These are phyloP conservation scores for Neosilurus mollespiculum DNA, from an alignment of 2,797 vertebrate genomes.

Conservation along the genomic window DNA sequence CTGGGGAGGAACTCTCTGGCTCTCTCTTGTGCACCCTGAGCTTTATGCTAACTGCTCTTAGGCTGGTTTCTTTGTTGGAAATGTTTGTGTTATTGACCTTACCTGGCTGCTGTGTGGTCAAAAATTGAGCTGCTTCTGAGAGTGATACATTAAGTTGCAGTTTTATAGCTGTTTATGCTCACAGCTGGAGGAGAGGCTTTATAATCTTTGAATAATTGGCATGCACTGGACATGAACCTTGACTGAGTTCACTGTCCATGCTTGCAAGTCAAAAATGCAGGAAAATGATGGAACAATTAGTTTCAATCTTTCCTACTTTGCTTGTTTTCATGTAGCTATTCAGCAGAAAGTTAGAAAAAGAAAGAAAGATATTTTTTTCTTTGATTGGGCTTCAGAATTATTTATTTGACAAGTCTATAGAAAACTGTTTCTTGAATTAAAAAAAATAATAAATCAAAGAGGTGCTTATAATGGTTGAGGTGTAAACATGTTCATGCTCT, in stretches of 20 bases:
- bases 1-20: background rate
- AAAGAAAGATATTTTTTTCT: conserved; percentile 37
- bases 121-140: background rate
- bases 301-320: conserved; percentile 50
- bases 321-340: conserved; percentile 36
- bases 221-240: conserved; percentile 48
- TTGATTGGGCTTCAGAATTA: background rate
- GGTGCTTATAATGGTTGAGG: background rate
- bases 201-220: conserved; percentile 40
- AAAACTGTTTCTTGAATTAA: background rate
- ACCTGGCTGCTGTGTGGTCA: conserved; percentile 20
- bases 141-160: background rate
- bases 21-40: background rate
- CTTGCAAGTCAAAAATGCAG: conserved; percentile 46
- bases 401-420: background rate
- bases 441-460: background rate
- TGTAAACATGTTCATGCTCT: background rate
- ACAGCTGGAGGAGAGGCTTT: conserved; percentile 35
- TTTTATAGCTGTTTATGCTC: background rate
- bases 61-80: background rate
- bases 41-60: conserved; percentile 6
- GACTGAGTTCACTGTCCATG: conserved; percentile 37
- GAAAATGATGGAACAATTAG: conserved; percentile 37
- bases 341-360: background rate
- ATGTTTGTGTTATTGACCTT: conserved; percentile 17